Percentiles rank a stretch among this genome's conserved stretches.
Evolutionary conservation across 2,113 vertebrate species (phyloP).

Genomic region (Electrona antarctica): DNA sequence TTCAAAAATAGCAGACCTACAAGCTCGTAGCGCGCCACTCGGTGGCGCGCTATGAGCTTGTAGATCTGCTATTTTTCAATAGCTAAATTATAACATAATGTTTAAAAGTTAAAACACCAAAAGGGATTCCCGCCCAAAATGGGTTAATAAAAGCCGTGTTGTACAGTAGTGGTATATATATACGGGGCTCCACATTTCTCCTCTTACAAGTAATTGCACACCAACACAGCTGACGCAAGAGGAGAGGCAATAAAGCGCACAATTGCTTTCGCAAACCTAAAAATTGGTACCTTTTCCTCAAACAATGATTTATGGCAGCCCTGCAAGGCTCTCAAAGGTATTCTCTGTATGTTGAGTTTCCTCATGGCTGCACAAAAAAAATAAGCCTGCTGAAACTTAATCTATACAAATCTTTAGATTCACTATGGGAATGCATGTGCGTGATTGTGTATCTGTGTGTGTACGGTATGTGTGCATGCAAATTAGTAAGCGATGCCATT

Average conservation of each 20-base stretch:
- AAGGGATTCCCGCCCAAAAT: too few species aligned
- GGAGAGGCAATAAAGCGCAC: not conserved
- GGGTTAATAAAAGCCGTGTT: not conserved
- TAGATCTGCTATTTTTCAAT: too few species aligned
- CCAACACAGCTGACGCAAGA: not conserved
- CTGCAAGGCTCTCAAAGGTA: not conserved
- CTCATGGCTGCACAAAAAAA: not conserved
- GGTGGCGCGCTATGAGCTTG: too few species aligned
- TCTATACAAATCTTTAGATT: too few species aligned
- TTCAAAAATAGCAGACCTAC: too few species aligned
- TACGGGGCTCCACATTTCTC: not conserved
- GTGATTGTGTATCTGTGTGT: too few species aligned
- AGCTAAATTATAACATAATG: too few species aligned
- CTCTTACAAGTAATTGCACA: not conserved
- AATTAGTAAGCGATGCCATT: too few species aligned
- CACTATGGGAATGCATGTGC: too few species aligned
- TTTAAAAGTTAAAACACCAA: too few species aligned
- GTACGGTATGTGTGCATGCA: too few species aligned
- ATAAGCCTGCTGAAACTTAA: not conserved
- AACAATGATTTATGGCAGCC: not conserved
- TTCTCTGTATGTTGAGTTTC: not conserved
- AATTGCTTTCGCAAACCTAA: not conserved
- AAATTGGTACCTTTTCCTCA: not conserved
- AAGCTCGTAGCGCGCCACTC: too few species aligned
- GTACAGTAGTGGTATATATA: not conserved